Evolutionary conservation across 2,113 vertebrate genomes (phyloP), one percentile per base, ranked within the genome.

Genomic region (Hyla sarda): DNA sequence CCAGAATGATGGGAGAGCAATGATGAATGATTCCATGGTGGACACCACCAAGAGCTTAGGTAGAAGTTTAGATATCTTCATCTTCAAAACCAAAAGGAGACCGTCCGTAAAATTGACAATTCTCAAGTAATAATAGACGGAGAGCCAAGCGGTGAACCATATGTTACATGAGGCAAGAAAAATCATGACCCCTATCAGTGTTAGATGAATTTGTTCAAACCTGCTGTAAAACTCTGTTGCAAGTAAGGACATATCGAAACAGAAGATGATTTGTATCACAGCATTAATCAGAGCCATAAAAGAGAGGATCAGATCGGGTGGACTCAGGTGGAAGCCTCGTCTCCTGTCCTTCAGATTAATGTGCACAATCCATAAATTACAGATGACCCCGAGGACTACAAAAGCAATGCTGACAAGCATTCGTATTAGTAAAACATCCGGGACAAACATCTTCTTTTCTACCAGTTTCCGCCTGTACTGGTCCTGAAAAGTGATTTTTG

Each of bases 121-220:
- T 71, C 14, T 82, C 47, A 82, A 12, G 28, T 50, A 82, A 13
- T 82, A 82, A 65, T 71, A 71, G 47, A 30, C 1, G 47, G 65
- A 71, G 19, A 82, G 81, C 65, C 25, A 82, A 54, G 67, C 48
- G 2, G 65, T 82, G 17, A 82, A 28, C 81, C 81, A 82, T 3
- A 82, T 62, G n/a, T 72, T 72, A 30, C 14, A 54, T 9, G 45
- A 28, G 23, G 37, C 23, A 8, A 82, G 30, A 7, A 54, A 54
- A 2, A 82, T 23, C 4, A 14, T 2, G 1, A 71, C 0, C 0
- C 23, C 14, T 5, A 81, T 45, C 0, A 37, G 8, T n/a, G 8
- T 28, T 2, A 25, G 30, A 14, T 54, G 81, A 23, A 11, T 28
- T 25, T 2, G 81, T 17, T 23, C 3, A 14, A 34, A 65, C 1